phyloP scores from a whole-genome alignment of 2,797 vertebrate species.

The Lagocephalus sceleratus region DNA sequence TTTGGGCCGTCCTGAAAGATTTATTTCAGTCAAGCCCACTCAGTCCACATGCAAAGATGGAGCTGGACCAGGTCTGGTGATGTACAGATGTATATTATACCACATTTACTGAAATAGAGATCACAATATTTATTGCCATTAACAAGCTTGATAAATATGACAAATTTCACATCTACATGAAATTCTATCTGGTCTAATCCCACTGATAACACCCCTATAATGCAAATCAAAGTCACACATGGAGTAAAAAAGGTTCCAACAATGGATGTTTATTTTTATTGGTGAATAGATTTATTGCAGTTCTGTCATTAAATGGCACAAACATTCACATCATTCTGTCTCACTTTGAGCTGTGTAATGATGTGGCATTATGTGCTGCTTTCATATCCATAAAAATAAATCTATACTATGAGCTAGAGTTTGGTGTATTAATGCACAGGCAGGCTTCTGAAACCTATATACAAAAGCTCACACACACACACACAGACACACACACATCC shows the following conservation, averaged over 20 bases:
- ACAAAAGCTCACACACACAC: constrained; percentile 55
- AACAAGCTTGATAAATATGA: too few species aligned
- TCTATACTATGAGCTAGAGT: constrained; percentile 31
- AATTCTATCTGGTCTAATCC: too few species aligned
- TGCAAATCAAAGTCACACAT: too few species aligned
- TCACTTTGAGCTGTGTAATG: neutral
- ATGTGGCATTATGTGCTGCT: constrained; percentile 30
- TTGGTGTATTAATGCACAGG: constrained; percentile 33
- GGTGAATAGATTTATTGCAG: constrained; percentile 41
- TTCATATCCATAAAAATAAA: constrained; percentile 45
- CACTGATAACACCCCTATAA: too few species aligned
- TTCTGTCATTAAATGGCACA: constrained; percentile 24
- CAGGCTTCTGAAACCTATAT: constrained; percentile 40
- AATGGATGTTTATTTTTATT: constrained; percentile 1
- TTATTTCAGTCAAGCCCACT: constrained; percentile 64
- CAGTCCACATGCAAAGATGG: constrained; percentile 52
- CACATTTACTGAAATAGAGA: too few species aligned
- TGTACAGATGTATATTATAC: constrained; percentile 14
- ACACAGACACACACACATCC: constrained; percentile 34
- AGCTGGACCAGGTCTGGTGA: constrained; percentile 32
- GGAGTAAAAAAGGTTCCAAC: too few species aligned
- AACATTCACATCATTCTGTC: constrained; percentile 37
- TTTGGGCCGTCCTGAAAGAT: constrained; percentile 69
- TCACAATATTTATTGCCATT: too few species aligned
- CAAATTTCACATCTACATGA: neutral